Base-by-base conservation (phyloP, 2,113 vertebrate genomes). In the Hemiscyllium ocellatum region DNA sequence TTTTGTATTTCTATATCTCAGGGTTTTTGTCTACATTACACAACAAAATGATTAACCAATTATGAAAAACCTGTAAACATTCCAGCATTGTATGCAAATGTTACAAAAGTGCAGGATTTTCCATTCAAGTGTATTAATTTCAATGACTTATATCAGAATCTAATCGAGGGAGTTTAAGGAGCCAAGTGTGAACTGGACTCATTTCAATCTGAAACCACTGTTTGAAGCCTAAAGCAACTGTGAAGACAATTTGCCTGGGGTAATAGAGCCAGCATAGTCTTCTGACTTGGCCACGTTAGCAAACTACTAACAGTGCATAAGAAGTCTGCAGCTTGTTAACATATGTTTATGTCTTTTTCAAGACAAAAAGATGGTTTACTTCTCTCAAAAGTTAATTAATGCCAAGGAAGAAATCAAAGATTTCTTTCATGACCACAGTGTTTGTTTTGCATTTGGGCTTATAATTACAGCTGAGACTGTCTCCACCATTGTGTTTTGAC, bases 391-490 rank as follows among this genome's bases (percentile, higher is more conserved):
- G 80, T 66, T 94, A 94, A 94, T 94, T 94, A 94, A n/a, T 65
- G 17, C 61, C 61, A 37, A 94, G 90, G 61, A 65, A 68, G 65
- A 94, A 94, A 94, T 93, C 90, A 93, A 93, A 93, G 56, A 33
- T 20, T n/a, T 5, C 86, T 68, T 94, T 94, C 61, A 94, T n/a
- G 33, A 68, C 61, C 17, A 37, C 5, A 42, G 90, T 68, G 50
- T n/a, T 93, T 61, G 61, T 66, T 33, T 94, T 37, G 66, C n/a
- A 94, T 90, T 33, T 90, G n/a, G 90, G n/a, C 86, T 94, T 94
- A 94, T 94, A 94, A 66, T 94, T 94, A 68, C n/a, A 68, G n/a
- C 90, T 68, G 65, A 94, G 65, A 94, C 90, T 42, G 90, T 94
- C 65, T 37, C 90, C 66, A 22, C 65, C n/a, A 94, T 37, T 94